These are phyloP conservation scores for Brachionus sp. DNA, from an alignment of 1,140 invertebrate species.

Conservation along the genomic window DNA sequence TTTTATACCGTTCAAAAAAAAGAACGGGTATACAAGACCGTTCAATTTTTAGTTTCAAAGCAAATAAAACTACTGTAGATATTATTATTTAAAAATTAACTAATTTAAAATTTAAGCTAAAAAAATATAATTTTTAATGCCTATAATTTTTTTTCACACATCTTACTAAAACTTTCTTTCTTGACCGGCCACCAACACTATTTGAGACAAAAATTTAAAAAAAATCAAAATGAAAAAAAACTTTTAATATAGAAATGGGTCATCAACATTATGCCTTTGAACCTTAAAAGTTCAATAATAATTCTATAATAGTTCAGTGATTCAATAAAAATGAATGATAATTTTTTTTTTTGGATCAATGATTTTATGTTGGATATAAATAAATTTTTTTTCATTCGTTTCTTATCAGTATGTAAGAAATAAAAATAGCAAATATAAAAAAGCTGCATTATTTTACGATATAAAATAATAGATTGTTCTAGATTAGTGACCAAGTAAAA, in stretches of 20 bases:
- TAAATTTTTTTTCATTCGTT: not conserved
- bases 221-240: not conserved
- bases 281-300: not conserved
- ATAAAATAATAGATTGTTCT: not conserved
- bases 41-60: too few species aligned
- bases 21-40: too few species aligned
- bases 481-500: not conserved
- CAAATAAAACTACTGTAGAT: too few species aligned
- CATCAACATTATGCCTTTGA: not conserved
- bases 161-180: too few species aligned
- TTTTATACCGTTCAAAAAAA: too few species aligned
- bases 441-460: not conserved
- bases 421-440: not conserved
- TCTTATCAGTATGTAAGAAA: not conserved
- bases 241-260: not conserved
- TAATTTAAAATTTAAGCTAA: too few species aligned
- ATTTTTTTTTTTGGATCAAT: not conserved
- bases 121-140: too few species aligned
- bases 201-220: not conserved
- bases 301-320: too few species aligned
- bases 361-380: not conserved
- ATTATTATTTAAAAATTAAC: too few species aligned
- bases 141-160: too few species aligned
- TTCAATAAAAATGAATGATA: not conserved
- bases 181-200: too few species aligned